Base-by-base conservation (phyloP, 2,113 vertebrate genomes). In the Collichthys lucidus region DNA sequence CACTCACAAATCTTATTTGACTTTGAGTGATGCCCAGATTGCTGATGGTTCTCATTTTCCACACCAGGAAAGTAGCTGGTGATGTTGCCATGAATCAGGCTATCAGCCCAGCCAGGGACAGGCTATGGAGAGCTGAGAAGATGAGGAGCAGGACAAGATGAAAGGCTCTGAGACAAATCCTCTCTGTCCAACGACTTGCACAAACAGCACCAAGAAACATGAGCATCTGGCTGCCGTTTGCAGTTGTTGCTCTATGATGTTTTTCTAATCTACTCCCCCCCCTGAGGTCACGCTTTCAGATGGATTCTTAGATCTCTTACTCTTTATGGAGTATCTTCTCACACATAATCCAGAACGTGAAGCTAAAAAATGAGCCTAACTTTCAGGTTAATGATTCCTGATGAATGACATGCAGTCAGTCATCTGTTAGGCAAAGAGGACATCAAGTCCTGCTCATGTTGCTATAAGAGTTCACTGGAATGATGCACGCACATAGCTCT, bases 1-100 rank as follows among this genome's bases (percentile, higher is more conserved):
- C 62, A 71, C 65, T 16, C 79, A 79, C 72, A 86, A 79, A 92
- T 89, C 80, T 84, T 80, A 75, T 89, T 86, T 92, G 89, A 93
- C 88, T 92, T 86, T 91, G 92, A 94, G 76, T 87, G 86, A 92
- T 84, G 90, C 80, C 86, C 86, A 88, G 89, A 90, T 90, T 92
- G 93, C 68, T 80, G 92, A 82, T 91, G 80, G 87, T 92, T 92
- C 88, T 93, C 82, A 88, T 93, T 92, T 86, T 82, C 80, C 71
- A 75, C 74, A 80, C 81, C 69, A 91, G 76, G 80, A 89, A 89
- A 87, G 88, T 89, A 81, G 82, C 79, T 63, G 82, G 86, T 86
- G 88, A 88, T 86, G 88, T 61, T 80, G 82, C 72, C 83, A 93
- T 92, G 92, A 91, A 93, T 94, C 93, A 89, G 86, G 67, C 84